Conservation (phyloP, 1,140 invertebrate genomes). For the Drosophila jambulina region DNA sequence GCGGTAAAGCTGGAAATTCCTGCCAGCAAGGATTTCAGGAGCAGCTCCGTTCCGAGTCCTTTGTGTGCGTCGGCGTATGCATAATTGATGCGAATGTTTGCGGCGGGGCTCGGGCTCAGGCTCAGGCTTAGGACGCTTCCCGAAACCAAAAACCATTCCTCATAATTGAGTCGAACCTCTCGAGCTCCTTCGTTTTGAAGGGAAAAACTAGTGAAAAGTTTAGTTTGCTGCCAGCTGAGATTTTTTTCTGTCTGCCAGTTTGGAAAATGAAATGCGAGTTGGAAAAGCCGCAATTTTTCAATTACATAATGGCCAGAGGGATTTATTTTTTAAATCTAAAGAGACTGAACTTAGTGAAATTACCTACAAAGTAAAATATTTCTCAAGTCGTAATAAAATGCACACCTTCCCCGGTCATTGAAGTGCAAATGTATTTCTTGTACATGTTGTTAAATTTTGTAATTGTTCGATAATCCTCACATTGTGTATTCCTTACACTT, state of each 20-base stretch:
- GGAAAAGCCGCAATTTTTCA: conserved; percentile 59
- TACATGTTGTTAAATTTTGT: neutral
- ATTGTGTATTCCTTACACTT: neutral
- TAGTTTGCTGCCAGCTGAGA: conserved; percentile 49
- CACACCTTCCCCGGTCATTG: too few relatives aligned
- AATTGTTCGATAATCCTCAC: neutral
- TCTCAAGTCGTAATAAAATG: neutral
- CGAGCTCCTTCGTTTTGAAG: conserved; percentile 8
- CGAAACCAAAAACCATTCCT: conserved; percentile 54
- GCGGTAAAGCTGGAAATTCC: conserved; percentile 53
- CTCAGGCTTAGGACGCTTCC: conserved; percentile 49
- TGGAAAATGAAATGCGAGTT: conserved; percentile 59
- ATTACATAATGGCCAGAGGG: conserved; percentile 38
- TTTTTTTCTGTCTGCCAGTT: conserved; percentile 29
- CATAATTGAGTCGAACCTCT: conserved; percentile 48
- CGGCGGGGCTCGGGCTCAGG: conserved; percentile 35
- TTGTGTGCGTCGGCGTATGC: conserved; percentile 75
- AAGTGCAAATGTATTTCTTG: neutral
- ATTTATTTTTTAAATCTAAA: neutral
- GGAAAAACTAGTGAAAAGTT: conserved; percentile 34
- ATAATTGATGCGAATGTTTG: conserved; percentile 84
- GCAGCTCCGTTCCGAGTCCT: conserved; percentile 28
- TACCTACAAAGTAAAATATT: neutral
- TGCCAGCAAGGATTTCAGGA: conserved; percentile 57
- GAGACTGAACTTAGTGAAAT: neutral